Percentiles rank a stretch among this genome's conserved stretches.
Conservation (phyloP, 2,113 vertebrate species). For the Regulus satrapa region DNA sequence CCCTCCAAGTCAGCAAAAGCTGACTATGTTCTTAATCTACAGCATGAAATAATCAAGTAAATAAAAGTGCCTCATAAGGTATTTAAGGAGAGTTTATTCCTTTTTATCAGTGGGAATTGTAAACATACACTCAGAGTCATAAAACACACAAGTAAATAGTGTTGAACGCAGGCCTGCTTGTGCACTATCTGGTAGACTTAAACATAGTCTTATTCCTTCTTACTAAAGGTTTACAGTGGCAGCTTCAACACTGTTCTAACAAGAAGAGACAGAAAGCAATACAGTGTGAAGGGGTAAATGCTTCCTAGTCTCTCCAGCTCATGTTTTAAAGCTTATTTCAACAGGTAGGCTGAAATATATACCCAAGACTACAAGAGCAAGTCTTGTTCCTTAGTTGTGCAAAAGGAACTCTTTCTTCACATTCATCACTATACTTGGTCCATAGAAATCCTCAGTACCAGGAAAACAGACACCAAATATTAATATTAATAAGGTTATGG, state of each 20-base stretch:
- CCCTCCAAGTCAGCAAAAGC: background rate
- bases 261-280: background rate
- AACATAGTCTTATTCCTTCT: background rate
- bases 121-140: background rate
- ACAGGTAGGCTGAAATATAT: background rate
- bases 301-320: background rate
- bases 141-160: background rate
- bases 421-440: background rate
- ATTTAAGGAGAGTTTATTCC: background rate
- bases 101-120: background rate
- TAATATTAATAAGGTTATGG: background rate
- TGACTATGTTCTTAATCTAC: background rate
- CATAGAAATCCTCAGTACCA: background rate
- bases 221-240: background rate
- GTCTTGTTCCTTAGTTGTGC: too few relatives aligned
- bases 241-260: background rate
- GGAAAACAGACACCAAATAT: background rate
- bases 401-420: background rate
- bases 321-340: background rate
- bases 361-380: background rate
- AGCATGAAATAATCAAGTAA: background rate
- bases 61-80: background rate
- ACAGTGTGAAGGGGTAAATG: background rate
- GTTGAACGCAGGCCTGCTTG: background rate
- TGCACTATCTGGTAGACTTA: background rate